Conservation (phyloP, 2,113 vertebrate species). For the Panthera tigris region DNA sequence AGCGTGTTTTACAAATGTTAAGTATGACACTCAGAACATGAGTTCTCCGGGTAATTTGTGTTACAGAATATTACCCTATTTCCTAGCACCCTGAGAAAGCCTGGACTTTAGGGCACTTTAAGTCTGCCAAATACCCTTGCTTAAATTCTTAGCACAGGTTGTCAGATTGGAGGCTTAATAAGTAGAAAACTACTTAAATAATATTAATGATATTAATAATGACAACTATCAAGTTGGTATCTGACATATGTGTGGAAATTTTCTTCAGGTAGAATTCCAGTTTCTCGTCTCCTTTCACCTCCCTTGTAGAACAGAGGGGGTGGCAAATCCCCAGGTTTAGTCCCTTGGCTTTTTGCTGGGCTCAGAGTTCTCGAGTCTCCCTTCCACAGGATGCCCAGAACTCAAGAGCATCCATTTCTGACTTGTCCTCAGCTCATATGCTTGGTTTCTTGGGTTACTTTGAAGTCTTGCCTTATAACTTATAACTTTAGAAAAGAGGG, state of each 20-base stretch:
- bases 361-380: background rate
- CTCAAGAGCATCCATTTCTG: background rate
- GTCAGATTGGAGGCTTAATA: background rate
- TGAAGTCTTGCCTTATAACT: constrained; percentile 31
- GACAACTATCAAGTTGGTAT: background rate
- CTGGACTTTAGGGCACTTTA: background rate
- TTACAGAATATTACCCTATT: background rate
- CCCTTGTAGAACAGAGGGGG: background rate
- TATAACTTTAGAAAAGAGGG: background rate
- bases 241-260: background rate
- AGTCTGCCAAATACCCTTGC: background rate
- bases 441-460: constrained; percentile 23
- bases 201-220: background rate
- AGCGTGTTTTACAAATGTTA: background rate
- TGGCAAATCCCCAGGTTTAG: background rate
- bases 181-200: background rate
- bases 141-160: background rate
- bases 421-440: background rate
- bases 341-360: background rate
- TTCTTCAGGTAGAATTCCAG: background rate
- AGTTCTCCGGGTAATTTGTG: background rate
- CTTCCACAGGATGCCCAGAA: background rate
- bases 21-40: background rate
- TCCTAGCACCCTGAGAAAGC: background rate
- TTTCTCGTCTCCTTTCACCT: background rate